These are phyloP conservation scores for Hippocampus kuda DNA, from an alignment of 2,797 vertebrate genomes.

Conservation along the genomic window DNA sequence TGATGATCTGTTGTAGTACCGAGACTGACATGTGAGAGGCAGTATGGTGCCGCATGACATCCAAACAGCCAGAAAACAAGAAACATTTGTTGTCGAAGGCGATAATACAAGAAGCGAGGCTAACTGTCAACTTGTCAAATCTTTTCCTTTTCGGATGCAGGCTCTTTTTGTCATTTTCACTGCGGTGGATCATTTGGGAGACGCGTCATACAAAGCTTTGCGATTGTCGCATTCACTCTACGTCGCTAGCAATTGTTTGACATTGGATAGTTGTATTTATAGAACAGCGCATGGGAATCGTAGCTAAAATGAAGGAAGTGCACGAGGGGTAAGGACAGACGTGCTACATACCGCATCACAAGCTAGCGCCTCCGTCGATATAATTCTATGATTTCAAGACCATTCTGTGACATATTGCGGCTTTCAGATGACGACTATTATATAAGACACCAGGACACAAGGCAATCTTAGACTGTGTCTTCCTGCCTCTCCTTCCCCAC, in stretches of 20 bases:
- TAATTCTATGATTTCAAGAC: background rate
- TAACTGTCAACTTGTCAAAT: background rate
- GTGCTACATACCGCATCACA: background rate
- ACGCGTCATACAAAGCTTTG: background rate
- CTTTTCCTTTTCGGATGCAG: background rate
- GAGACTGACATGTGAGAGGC: background rate
- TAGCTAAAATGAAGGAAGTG: too few species aligned
- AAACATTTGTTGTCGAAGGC: background rate
- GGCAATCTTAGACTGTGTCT: slow-evolving; percentile 9
- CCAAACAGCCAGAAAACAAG: background rate
- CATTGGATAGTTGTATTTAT: too few species aligned
- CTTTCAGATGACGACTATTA: background rate
- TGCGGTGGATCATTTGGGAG: background rate
- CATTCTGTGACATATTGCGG: background rate
- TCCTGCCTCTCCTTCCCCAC: slow-evolving; percentile 39
- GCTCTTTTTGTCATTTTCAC: background rate
- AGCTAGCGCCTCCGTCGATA: background rate
- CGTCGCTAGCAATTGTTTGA: too few species aligned
- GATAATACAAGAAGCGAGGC: background rate
- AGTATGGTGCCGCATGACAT: background rate
- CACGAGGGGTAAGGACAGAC: too few species aligned
- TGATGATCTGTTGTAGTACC: background rate
- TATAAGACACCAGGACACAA: background rate
- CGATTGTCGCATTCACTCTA: too few species aligned
- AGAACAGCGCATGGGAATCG: too few species aligned